Conservation (phyloP, 2,797 vertebrate species). For the Argyrosomus regius region DNA sequence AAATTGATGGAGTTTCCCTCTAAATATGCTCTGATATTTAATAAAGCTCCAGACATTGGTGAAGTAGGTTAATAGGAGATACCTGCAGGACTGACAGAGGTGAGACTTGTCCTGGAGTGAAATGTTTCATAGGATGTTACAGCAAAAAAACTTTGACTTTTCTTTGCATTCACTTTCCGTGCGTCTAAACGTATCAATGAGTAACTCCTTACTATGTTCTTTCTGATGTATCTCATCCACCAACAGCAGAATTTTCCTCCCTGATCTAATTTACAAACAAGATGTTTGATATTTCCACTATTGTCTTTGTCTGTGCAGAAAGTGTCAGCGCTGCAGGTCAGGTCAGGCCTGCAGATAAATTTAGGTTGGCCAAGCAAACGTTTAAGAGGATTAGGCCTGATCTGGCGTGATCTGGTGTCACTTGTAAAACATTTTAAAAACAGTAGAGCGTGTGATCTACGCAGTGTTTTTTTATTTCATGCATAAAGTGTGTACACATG, state of each 20-base stretch:
- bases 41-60: too few relatives aligned
- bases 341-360: conserved; percentile 40
- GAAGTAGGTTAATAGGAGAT: too few relatives aligned
- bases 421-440: conserved; percentile 23
- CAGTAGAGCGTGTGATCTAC: background rate
- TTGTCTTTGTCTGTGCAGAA: conserved; percentile 2
- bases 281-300: background rate
- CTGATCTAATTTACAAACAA: conserved; percentile 10
- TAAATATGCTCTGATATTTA: too few relatives aligned
- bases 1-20: too few relatives aligned
- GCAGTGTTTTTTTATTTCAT: background rate
- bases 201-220: background rate
- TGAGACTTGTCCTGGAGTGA: too few relatives aligned
- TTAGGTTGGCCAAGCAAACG: conserved; percentile 20
- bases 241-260: background rate
- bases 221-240: background rate
- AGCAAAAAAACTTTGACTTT: too few relatives aligned
- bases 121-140: too few relatives aligned
- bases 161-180: background rate
- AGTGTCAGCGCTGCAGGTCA: background rate
- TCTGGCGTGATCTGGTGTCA: background rate
- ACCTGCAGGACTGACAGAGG: too few relatives aligned
- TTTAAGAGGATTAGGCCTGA: conserved; percentile 48
- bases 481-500: background rate
- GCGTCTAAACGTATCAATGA: background rate